Conservation (phyloP, 2,113 vertebrate species). For the Aptenodytes patagonicus region DNA sequence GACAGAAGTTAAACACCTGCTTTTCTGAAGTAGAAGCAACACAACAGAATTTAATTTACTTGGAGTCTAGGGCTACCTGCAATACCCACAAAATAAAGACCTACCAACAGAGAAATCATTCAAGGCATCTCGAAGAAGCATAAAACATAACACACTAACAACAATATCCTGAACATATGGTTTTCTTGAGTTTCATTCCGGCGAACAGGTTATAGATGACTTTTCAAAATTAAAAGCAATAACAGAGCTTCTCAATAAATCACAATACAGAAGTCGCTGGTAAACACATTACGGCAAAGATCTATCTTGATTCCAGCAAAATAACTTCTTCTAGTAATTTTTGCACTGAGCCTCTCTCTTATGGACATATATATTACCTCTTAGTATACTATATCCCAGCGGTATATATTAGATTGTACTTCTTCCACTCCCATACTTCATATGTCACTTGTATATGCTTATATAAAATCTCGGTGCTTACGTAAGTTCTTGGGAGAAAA, state of each 20-base stretch:
- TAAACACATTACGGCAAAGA: slow-evolving; percentile 35
- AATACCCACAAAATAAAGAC: slow-evolving; percentile 19
- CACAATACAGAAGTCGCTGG: not conserved
- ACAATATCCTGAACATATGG: slow-evolving; percentile 29
- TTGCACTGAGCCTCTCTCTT: not conserved
- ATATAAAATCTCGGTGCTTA: not conserved
- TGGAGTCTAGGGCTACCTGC: not conserved
- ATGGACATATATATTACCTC: not conserved
- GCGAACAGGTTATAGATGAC: slow-evolving; percentile 22
- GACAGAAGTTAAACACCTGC: not conserved
- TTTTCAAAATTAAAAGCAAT: slow-evolving; percentile 52
- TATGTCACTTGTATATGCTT: not conserved
- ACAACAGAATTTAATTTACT: slow-evolving; percentile 11
- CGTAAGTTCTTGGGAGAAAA: not conserved
- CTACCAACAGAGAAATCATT: not conserved
- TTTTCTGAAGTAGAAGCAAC: not conserved
- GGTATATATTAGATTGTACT: not conserved
- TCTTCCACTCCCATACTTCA: not conserved
- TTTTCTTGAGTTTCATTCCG: slow-evolving; percentile 10
- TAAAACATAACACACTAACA: not conserved
- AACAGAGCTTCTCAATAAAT: slow-evolving; percentile 31
- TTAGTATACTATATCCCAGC: not conserved
- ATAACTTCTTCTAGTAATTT: not conserved
- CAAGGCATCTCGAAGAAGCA: not conserved
- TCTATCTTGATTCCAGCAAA: slow-evolving; percentile 28